Evolutionary conservation across 2,797 vertebrate species (phyloP).

Genomic region (Sphenopsis melanotis): DNA sequence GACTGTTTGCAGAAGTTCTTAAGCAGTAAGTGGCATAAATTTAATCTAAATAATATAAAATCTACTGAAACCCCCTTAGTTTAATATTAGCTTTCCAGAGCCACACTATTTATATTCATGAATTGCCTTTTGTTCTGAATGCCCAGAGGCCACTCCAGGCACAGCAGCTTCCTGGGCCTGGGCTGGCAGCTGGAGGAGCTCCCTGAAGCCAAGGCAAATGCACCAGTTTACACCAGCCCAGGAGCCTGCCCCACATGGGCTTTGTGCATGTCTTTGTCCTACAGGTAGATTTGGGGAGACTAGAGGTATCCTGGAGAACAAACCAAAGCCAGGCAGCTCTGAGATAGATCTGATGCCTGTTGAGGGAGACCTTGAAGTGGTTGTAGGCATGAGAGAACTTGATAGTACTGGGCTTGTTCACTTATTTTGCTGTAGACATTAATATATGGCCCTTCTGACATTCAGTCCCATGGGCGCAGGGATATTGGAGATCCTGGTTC

Average conservation of each 20-base stretch:
- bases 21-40: neutral
- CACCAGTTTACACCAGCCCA: neutral
- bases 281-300: neutral
- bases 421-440: neutral
- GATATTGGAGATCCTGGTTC: neutral
- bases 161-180: neutral
- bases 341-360: neutral
- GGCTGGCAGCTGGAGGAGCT: neutral
- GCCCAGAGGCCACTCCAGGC: neutral
- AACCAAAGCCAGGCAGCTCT: neutral
- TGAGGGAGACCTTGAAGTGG: neutral
- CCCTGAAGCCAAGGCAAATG: neutral
- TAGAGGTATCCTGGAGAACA: neutral
- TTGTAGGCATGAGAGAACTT: neutral
- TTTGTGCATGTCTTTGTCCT: neutral
- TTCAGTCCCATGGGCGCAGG: neutral
- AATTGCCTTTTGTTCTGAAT: neutral
- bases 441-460: neutral
- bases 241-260: accelerated
- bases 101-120: neutral
- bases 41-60: neutral
- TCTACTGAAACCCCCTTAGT: neutral
- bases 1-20: constrained; percentile 9
- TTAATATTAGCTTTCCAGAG: neutral
- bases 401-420: neutral